These are phyloP conservation scores for Varanus komodoensis DNA, from an alignment of 2,113 vertebrate species.

Conservation along the genomic window DNA sequence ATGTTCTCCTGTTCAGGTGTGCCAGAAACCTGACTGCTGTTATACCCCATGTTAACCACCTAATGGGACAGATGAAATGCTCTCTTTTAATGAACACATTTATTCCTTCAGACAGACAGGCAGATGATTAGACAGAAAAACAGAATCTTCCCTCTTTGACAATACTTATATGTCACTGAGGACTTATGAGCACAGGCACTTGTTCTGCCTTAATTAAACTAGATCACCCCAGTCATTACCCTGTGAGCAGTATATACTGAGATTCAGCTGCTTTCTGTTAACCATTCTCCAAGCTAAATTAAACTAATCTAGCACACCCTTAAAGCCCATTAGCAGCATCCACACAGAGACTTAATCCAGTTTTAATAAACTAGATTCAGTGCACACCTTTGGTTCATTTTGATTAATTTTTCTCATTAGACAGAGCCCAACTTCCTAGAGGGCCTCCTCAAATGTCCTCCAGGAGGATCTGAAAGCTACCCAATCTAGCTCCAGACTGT, in stretches of 20 bases:
- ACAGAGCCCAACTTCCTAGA: slow-evolving; percentile 14
- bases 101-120: not conserved
- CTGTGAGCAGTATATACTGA: not conserved
- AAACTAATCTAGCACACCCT: slow-evolving; percentile 29
- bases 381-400: slow-evolving; percentile 26
- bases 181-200: slow-evolving; percentile 8
- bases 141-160: not conserved
- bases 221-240: slow-evolving; percentile 8
- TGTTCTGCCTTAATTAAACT: slow-evolving; percentile 35
- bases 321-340: slow-evolving; percentile 37
- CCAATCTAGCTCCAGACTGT: slow-evolving; percentile 32
- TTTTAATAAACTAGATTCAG: slow-evolving; percentile 44
- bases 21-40: not conserved
- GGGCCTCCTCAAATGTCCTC: slow-evolving; percentile 7
- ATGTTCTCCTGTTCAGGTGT: not conserved
- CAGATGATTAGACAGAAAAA: no score
- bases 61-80: not conserved
- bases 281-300: slow-evolving; percentile 30
- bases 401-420: slow-evolving; percentile 45
- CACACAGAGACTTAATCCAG: slow-evolving; percentile 28
- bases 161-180: slow-evolving; percentile 23
- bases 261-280: slow-evolving; percentile 5
- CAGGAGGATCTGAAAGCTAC: slow-evolving; percentile 45
- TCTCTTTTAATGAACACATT: not conserved
- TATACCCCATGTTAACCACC: not conserved